A percentile compares a stretch with the other conserved stretches of the same genome.
These are phyloP conservation scores for Channa argus DNA, from an alignment of 2,113 vertebrate genomes.

Conservation along the genomic window DNA sequence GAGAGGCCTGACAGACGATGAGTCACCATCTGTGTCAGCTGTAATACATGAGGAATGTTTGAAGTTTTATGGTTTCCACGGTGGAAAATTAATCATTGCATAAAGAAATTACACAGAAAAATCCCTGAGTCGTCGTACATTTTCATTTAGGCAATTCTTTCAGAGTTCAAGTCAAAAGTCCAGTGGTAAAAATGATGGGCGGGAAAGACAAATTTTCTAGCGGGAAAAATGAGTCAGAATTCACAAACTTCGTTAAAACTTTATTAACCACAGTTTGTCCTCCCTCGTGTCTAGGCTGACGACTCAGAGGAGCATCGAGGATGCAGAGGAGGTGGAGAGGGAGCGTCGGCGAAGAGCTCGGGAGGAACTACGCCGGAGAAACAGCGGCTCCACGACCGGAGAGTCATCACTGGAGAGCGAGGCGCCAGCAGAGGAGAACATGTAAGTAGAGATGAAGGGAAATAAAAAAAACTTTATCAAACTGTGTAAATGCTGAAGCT, in stretches of 20 bases:
- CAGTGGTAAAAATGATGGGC: too few relatives aligned
- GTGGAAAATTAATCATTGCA: background rate
- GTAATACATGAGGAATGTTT: too few relatives aligned
- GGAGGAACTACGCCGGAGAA: slow-evolving; percentile 64
- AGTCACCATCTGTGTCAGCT: slow-evolving; percentile 1
- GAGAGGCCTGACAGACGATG: slow-evolving; percentile 2
- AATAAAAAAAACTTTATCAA: background rate
- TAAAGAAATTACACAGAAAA: too few relatives aligned
- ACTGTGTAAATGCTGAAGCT: too few relatives aligned
- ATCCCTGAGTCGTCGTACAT: too few relatives aligned
- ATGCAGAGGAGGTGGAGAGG: slow-evolving; percentile 88
- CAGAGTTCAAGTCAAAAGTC: too few relatives aligned
- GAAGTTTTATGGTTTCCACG: too few relatives aligned
- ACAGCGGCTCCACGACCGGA: slow-evolving; percentile 30
- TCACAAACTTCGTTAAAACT: too few relatives aligned
- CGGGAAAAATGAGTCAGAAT: too few relatives aligned
- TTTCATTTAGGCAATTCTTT: too few relatives aligned
- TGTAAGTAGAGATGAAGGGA: slow-evolving; percentile 39
- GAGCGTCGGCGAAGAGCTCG: slow-evolving; percentile 84
- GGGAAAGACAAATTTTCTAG: too few relatives aligned
- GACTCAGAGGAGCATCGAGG: slow-evolving; percentile 90
- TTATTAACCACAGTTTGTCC: background rate
- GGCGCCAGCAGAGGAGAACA: slow-evolving; percentile 50
- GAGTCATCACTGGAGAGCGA: slow-evolving; percentile 55
- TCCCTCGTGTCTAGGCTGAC: slow-evolving; percentile 82